Base-by-base conservation (phyloP, 1,140 invertebrate species). In the Yoshiicerus persimilis region DNA sequence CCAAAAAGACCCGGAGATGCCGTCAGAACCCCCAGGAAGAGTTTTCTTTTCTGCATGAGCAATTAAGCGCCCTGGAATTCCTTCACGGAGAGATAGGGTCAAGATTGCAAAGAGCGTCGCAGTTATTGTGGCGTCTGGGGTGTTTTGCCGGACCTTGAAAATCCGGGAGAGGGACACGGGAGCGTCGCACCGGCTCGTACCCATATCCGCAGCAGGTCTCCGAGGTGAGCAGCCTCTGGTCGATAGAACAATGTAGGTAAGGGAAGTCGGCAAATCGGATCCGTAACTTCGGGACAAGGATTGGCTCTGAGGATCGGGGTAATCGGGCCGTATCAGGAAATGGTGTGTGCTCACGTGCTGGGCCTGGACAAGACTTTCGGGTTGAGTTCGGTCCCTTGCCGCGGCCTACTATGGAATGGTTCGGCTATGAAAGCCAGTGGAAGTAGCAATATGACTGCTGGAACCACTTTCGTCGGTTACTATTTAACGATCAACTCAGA, bases 141-240 rank as follows among this genome's bases (percentile, higher is more conserved):
- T n/a, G n/a, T n/a, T n/a, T n/a, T n/a, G n/a, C n/a, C n/a, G n/a
- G n/a, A n/a, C n/a, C n/a, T n/a, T n/a, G n/a, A n/a, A n/a, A n/a
- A n/a, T n/a, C n/a, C n/a, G 93, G 94, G 94, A 94, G 94, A 95
- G 94, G 94, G 94, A 93, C 93, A 94, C 94, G 95, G 93, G 94
- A 93, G 92, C 92, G 41, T 93, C 92, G 90, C 91, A 90, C 91
- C 92, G 75, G 92, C 92, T 95, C 95, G 95, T 96, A 96, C 95
- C 94, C 93, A 96, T 96, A 96, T 95, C 95, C 95, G 95, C 95
- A 96, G 94, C 95, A 96, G 95, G 96, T 96, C 95, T 96, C 95
- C 95, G 95, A 96, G 96, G 95, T 96, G 94, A 96, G 95, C 93
- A 96, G 95, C 95, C 96, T 96, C 95, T 96, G 95, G 95, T 96